A percentile compares a stretch with the other conserved stretches of the same genome.
These are phyloP conservation scores for Drosophila bifasciata DNA, from an alignment of 1,140 invertebrate species.

Conservation along the genomic window DNA sequence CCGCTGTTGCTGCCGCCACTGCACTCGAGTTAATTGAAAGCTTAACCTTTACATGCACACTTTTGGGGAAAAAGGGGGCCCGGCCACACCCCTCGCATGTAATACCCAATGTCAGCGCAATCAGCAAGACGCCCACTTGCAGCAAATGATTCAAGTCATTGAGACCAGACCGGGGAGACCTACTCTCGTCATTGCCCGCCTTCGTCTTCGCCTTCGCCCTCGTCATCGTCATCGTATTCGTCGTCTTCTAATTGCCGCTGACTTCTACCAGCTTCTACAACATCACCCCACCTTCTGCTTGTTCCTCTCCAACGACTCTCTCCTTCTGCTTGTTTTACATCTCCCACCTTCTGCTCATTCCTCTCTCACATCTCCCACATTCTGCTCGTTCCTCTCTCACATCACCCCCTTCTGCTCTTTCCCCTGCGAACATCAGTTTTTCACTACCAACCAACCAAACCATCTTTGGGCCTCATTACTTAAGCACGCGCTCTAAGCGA, in stretches of 20 bases:
- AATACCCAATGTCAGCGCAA: slow-evolving; percentile 55
- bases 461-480: slow-evolving; percentile 64
- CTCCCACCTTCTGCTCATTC: neutral
- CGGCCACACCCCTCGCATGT: slow-evolving; percentile 30
- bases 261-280: slow-evolving; percentile 32
- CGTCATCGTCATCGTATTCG: slow-evolving; percentile 34
- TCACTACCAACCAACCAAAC: neutral
- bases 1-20: slow-evolving; percentile 3
- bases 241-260: slow-evolving; percentile 72
- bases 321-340: neutral
- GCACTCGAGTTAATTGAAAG: slow-evolving; percentile 74
- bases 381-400: neutral
- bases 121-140: slow-evolving; percentile 41
- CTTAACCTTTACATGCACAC: slow-evolving; percentile 65
- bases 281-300: slow-evolving; percentile 4
- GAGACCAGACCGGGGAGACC: slow-evolving; percentile 32
- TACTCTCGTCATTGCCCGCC: slow-evolving; percentile 20
- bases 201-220: slow-evolving; percentile 8
- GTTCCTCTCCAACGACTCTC: too few relatives aligned
- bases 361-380: neutral
- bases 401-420: slow-evolving; percentile 1
- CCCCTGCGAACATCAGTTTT: neutral
- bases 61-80: slow-evolving; percentile 6
- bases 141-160: slow-evolving; percentile 52
- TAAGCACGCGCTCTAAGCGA: slow-evolving; percentile 64